phyloP scores from a whole-genome alignment of 2,888 invertebrate species.

The Volucella zonaria region DNA sequence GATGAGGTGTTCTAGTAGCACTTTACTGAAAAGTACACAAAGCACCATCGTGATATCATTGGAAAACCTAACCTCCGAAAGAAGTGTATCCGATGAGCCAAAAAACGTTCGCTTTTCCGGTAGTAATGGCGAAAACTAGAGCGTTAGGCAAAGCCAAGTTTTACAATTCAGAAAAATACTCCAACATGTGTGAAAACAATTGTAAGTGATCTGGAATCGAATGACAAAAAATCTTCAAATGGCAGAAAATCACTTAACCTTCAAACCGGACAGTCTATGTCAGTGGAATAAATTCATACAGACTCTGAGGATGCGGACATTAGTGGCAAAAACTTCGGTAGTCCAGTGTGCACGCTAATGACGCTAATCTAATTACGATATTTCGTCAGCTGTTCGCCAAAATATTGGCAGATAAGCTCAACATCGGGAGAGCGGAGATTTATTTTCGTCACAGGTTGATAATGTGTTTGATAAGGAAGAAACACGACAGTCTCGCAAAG shows the following conservation, averaged over 20 bases:
- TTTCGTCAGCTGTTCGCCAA: no score
- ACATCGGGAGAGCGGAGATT: constrained; percentile 83
- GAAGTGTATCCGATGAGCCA: constrained; percentile 83
- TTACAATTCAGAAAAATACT: constrained; percentile 89
- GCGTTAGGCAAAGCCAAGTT: constrained; percentile 95
- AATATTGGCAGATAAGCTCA: constrained; percentile 55
- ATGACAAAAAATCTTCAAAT: constrained; percentile 80
- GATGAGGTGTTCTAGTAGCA: constrained; percentile 81
- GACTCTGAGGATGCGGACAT: constrained; percentile 51
- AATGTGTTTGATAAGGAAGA: constrained; percentile 88
- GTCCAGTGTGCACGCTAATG: constrained; percentile 80
- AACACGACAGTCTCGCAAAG: constrained; percentile 77
- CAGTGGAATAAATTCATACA: constrained; percentile 42
- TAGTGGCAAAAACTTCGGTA: constrained; percentile 72
- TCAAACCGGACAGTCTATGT: constrained; percentile 75
- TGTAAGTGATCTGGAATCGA: constrained; percentile 88
- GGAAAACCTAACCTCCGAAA: constrained; percentile 81
- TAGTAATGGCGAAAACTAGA: constrained; percentile 92
- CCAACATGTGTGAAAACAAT: constrained; percentile 87
- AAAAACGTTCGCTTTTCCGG: constrained; percentile 92
- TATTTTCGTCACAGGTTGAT: constrained; percentile 88
- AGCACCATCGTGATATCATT: constrained; percentile 80
- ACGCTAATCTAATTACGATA: no score
- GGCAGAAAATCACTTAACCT: constrained; percentile 76
- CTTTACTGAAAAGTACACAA: constrained; percentile 80